These are phyloP conservation scores for Hystrix brachyura DNA, from an alignment of 2,113 vertebrate species.

Conservation along the genomic window DNA sequence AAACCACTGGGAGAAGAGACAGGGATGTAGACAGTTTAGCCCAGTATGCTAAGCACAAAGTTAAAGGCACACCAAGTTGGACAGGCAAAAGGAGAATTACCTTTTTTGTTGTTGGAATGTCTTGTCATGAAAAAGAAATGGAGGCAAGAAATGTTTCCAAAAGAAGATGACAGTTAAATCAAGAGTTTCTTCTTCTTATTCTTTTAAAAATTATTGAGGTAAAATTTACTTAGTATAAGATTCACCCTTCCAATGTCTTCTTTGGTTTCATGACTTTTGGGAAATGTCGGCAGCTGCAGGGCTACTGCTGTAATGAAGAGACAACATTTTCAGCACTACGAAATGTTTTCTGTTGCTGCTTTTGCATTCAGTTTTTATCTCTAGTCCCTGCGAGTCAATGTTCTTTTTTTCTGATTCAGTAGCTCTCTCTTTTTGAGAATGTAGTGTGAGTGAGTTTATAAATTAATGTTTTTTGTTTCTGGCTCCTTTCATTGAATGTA, in stretches of 20 bases:
- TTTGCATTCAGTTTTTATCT: neutral
- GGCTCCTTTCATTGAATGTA: neutral
- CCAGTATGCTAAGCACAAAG: neutral
- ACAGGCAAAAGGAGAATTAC: neutral
- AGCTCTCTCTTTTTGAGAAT: constrained; percentile 26
- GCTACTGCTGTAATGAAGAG: neutral
- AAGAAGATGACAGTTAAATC: neutral
- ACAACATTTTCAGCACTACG: neutral
- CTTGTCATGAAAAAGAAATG: neutral
- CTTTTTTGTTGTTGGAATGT: neutral
- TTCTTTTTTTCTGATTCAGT: neutral
- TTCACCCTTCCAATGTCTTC: neutral
- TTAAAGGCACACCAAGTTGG: neutral
- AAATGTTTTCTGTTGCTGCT: neutral
- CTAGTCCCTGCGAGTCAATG: neutral
- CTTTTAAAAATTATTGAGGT: neutral
- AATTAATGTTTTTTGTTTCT: neutral
- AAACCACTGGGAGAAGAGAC: neutral
- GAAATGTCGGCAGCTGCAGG: neutral
- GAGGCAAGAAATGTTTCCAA: neutral
- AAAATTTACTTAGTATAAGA: neutral
- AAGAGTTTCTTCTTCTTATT: neutral
- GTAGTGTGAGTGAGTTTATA: neutral
- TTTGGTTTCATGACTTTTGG: neutral
- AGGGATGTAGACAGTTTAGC: neutral